Evolutionary conservation across 2,797 vertebrate species (phyloP), one percentile per base, ranked within the genome.

Genomic region (Gambusia yucatana): DNA sequence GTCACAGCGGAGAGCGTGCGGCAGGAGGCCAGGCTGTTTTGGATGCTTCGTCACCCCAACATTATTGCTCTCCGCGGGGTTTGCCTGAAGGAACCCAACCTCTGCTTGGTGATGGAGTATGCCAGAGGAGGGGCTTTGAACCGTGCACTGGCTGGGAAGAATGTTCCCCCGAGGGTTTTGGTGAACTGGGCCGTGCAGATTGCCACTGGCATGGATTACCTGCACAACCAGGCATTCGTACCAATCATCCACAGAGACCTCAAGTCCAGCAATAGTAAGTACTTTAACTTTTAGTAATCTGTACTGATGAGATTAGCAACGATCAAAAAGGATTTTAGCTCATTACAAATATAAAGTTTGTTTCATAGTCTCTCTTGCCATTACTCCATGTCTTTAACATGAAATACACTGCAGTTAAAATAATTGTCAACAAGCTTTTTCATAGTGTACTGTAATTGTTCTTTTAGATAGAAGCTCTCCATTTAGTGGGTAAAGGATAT

Each of bases 181-280:
- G 97, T 98, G 84, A 97, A 98, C 95, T 98, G 97, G 97, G 97
- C 97, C 0, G 97, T 98, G 80, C 97, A 98, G 94, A 95, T 98
- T 63, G 97, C 97, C 36, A 96, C 95, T 6, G 97, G 97, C 88
- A 98, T 98, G 97, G 96, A 97, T 93, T 98, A 98, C 93, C 95
- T 98, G 75, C 97, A 98, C 94, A 97, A 96, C 83, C 96, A 97
- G 88, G 97, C 97, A 0, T 95, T 97, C 0, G 97, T 98, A 52
- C 96, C 97, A 46, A 97, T 98, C 92, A 97, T 98, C 92, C 97
- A 98, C 94, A 94, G 97, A 83, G 97, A 98, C 94, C 97, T 98
- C 90, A 98, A 98, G 92, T 98, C 97, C 93, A 98, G 97, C 95
- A 98, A 98, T 86, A 97, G 97, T 98, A 94, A 98, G 97, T 97